A percentile compares a stretch with the other conserved stretches of the same genome.
Conservation (phyloP, 2,113 vertebrate species). For the Otocyon megalotis region DNA sequence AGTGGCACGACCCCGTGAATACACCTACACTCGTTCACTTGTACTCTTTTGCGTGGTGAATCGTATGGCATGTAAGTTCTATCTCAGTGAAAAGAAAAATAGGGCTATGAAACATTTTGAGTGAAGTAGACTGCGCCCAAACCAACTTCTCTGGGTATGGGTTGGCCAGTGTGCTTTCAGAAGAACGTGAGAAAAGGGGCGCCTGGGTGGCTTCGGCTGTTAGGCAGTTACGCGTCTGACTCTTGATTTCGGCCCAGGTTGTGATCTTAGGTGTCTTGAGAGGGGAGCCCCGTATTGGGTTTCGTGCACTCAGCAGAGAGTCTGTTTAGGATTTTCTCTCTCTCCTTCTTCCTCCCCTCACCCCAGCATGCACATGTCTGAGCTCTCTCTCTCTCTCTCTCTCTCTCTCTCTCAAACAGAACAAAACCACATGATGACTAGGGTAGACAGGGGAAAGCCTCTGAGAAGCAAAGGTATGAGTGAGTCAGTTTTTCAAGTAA, state of each 20-base stretch:
- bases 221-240: neutral
- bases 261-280: neutral
- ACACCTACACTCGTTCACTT: neutral
- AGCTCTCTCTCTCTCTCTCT: neutral
- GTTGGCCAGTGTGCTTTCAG: neutral
- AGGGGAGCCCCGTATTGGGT: neutral
- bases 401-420: neutral
- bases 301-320: neutral
- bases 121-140: neutral
- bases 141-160: neutral
- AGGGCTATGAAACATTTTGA: neutral
- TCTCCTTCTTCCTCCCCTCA: neutral
- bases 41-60: neutral
- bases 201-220: neutral
- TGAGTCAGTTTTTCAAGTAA: neutral
- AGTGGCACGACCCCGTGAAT: neutral
- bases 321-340: neutral
- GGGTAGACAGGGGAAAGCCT: rapidly evolving
- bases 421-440: neutral
- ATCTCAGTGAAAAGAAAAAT: neutral
- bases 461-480: neutral
- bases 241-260: neutral
- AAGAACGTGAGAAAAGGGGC: neutral
- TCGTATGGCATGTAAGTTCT: neutral
- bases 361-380: neutral